These are phyloP conservation scores for Bovichtus diacanthus DNA, from an alignment of 2,797 vertebrate species.

Conservation along the genomic window DNA sequence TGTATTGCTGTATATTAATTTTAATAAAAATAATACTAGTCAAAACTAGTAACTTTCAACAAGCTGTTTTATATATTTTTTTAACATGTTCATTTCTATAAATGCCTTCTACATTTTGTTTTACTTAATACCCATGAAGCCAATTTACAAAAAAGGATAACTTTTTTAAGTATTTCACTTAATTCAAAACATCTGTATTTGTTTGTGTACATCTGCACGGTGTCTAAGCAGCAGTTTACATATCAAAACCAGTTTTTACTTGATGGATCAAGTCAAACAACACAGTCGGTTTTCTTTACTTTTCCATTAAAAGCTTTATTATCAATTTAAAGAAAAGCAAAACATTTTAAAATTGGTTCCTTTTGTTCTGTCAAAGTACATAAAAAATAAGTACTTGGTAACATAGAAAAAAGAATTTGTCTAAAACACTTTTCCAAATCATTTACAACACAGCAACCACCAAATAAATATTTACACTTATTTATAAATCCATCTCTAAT, in stretches of 20 bases:
- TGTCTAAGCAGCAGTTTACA: neutral
- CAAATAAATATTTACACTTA: constrained; percentile 85
- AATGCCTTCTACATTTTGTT: constrained; percentile 3
- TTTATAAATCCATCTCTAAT: constrained; percentile 82
- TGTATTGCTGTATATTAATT: constrained; percentile 42
- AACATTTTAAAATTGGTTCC: constrained; percentile 69
- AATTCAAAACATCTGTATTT: neutral
- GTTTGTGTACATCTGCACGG: neutral
- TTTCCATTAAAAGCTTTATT: constrained; percentile 68
- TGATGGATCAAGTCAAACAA: constrained; percentile 8
- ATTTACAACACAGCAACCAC: constrained; percentile 83
- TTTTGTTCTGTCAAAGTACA: constrained; percentile 77
- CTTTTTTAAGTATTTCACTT: neutral
- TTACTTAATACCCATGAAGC: neutral
- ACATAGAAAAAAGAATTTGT: constrained; percentile 77
- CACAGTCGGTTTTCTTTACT: neutral
- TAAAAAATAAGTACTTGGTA: constrained; percentile 66
- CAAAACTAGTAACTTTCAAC: neutral
- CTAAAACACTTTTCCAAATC: constrained; percentile 73
- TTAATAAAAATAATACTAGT: constrained; percentile 14
- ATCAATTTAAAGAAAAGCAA: constrained; percentile 79
- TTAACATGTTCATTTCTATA: neutral
- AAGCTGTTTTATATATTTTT: neutral
- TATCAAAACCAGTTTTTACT: neutral
- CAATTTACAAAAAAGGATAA: constrained; percentile 2